Percentiles rank a stretch among this genome's conserved stretches.
Evolutionary conservation across 1,140 invertebrate species (phyloP).

Genomic region (Scylla paramamosain): DNA sequence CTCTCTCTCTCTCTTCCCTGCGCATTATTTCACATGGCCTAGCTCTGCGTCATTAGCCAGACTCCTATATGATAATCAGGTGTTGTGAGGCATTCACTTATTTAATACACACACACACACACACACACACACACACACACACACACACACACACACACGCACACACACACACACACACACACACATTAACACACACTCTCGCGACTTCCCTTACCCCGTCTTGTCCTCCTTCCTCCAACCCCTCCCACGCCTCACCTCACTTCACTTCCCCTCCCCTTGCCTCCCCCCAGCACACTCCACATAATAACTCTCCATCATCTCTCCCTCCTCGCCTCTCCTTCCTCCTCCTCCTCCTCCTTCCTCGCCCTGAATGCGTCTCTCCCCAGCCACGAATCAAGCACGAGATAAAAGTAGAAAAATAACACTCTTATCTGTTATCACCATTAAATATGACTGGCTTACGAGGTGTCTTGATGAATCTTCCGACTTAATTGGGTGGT

Average conservation of each 20-base stretch:
- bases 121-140: too few relatives aligned
- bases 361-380: not conserved
- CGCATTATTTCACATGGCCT: too few relatives aligned
- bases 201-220: not conserved
- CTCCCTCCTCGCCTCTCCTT: not conserved
- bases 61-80: too few relatives aligned
- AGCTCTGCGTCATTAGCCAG: too few relatives aligned
- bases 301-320: not conserved
- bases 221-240: not conserved
- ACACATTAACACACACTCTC: not conserved
- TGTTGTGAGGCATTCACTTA: too few relatives aligned
- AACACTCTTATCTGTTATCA: constrained; percentile 37
- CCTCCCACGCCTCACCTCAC: not conserved
- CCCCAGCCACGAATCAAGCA: not conserved
- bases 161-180: not conserved
- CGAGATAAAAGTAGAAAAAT: constrained; percentile 1
- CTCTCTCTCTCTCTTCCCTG: too few relatives aligned
- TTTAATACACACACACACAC: too few relatives aligned
- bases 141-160: too few relatives aligned
- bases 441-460: constrained; percentile 55
- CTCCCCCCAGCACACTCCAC: too few relatives aligned
- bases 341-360: not conserved
- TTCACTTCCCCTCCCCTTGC: not conserved
- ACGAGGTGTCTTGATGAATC: constrained; percentile 55
- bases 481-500: constrained; percentile 44